Base-by-base conservation (phyloP, 2,888 invertebrate genomes). In the Dasypogon diadema region DNA sequence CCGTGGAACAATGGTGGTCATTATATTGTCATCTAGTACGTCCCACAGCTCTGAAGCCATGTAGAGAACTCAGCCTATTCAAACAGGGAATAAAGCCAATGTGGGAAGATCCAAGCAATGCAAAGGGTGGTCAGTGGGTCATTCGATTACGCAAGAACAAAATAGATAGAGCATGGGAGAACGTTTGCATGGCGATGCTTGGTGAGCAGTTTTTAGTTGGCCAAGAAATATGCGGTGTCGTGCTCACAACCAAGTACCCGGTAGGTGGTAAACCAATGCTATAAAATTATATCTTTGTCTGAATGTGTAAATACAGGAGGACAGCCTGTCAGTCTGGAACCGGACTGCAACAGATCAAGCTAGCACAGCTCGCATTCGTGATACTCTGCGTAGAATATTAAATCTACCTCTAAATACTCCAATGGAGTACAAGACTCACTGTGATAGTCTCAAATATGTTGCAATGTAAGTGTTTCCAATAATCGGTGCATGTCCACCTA, bases 131-230 rank as follows among this genome's bases (percentile, higher is more conserved):
- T 26, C 98, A 98, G 88, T 99, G 99, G 98, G 96, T 98, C 81
- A 94, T 99, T 79, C 90, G 98, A 80, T 89, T 99, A 84, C 92
- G 96, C 83, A 98, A 98, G 88, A 94, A 96, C 79, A 91, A 97
- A 86, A 96, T 97, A 63, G 96, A 96, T 37, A 91, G 98, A 79
- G 98, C 98, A 84, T 99, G 99, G 99, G 99, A 99, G 87, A 99
- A 99, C 87, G 90, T 99, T 74, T 93, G 99, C 82, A 92, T 99
- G 90, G 99, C 99, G 78, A 97, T 99, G 93, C 88, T 99, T 80
- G 99, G 99, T 2, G 99, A 99, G 87, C 98, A 99, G 89, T 99
- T 99, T 89, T 95, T 98, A 92, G 98, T 99, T 48, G 98, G 98
- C 16, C 94, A 97, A 81, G 99, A 99, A 88, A 96, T 99, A 82